Evolutionary conservation across 30 jellyfish, hydroid and myxozoan genomes (phyloP), one percentile per base, ranked within the genome.

Genomic region (Chironex yamaguchii): DNA sequence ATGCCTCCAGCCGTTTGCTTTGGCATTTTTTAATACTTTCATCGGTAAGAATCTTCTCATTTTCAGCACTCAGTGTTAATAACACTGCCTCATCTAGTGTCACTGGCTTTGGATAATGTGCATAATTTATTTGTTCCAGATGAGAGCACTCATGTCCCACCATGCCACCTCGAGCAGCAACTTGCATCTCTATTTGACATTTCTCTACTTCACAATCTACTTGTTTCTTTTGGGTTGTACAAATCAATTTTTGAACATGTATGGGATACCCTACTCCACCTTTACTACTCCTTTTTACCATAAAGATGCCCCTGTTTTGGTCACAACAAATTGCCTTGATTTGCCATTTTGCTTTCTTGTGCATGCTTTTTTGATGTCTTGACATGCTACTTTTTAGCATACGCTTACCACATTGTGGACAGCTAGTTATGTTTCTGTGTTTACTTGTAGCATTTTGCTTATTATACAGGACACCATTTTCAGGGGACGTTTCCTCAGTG

Each of bases 181-280:
- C 22, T 34, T 36, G 31, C 84, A 81, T 81, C 11, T 34, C 36
- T 4, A 21, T 34, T 22, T 54, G 66, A 29, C 92, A 81, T 24
- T 36, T 20, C 51, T 81, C 49, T 53, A 14, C 58, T 67, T 81
- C 76, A 64, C 92, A 81, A 1, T 29, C 62, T 13, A 62, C 17
- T 64, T 77, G 17, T 32, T 26, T 77, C 0, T 62, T 20, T 27
- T 34, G 24, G 34, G 36, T 67, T 1, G 42, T 33, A 23, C 33
- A 54, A 28, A 64, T 23, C 0, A 34, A 20, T 66, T 81, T 81
- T 67, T 49, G 76, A 2, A 81, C 92, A 65, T 81, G 92, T 2
- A 81, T 4, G 4, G 92, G 92, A 64, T 30, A 64, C 24, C 85
- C 68, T 22, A 81, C 53, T 2, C 85, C 92, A 22, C 83, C 83